These are phyloP conservation scores for Cuculus canorus DNA, from an alignment of 2,797 vertebrate genomes.

Conservation along the genomic window DNA sequence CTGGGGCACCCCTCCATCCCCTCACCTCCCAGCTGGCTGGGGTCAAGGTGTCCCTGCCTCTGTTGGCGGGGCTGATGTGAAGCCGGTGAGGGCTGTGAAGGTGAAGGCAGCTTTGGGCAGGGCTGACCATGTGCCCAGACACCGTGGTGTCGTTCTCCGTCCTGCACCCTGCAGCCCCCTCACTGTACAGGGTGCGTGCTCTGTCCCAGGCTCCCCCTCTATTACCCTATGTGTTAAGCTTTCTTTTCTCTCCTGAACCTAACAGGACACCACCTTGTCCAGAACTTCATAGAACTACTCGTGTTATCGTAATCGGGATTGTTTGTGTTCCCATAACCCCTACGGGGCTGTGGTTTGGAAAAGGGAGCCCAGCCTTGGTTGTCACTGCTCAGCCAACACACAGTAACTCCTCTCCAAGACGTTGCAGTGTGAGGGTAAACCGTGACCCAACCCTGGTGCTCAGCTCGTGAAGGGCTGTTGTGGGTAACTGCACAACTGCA, in stretches of 20 bases:
- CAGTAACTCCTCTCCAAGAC: not conserved
- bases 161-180: not conserved
- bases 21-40: fast-evolving
- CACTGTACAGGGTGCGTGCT: not conserved
- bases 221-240: fast-evolving
- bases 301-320: not conserved
- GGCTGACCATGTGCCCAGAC: not conserved
- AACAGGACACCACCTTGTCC: not conserved
- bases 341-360: fast-evolving
- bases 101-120: not conserved
- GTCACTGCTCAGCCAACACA: fast-evolving
- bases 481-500: not conserved
- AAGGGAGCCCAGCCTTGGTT: not conserved
- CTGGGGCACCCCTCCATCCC: fast-evolving
- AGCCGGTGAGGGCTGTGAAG: not conserved
- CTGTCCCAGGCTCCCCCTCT: not conserved
- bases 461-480: fast-evolving
- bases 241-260: not conserved
- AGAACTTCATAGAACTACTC: not conserved
- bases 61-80: fast-evolving
- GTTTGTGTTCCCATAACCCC: not conserved
- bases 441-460: not conserved
- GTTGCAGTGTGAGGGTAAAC: fast-evolving
- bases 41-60: not conserved
- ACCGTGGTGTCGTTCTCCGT: fast-evolving